Percentiles rank a stretch among this genome's conserved stretches.
phyloP scores from a whole-genome alignment of 2,888 invertebrate species.

The Chloroclystis v-ata region DNA sequence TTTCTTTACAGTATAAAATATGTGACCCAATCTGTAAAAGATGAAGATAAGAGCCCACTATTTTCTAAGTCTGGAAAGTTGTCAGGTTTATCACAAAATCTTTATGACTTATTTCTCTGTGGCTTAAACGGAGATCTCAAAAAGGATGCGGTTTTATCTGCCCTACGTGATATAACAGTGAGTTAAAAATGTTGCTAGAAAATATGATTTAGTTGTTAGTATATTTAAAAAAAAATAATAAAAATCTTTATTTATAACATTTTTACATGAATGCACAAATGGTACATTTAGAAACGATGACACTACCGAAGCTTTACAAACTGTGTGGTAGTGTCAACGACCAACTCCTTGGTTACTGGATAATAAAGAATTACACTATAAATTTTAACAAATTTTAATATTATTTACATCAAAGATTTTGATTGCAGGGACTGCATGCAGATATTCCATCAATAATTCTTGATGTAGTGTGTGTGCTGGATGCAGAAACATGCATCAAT shows the following conservation, averaged over 20 bases:
- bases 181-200: constrained; percentile 39
- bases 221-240: too few species aligned
- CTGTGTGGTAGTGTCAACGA: too few species aligned
- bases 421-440: constrained; percentile 82
- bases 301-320: too few species aligned
- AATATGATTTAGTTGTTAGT: background rate
- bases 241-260: too few species aligned
- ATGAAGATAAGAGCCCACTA: constrained; percentile 80
- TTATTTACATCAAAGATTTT: background rate
- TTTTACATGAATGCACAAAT: too few species aligned
- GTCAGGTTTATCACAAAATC: constrained; percentile 82
- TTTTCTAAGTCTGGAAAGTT: constrained; percentile 80
- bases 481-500: constrained; percentile 87
- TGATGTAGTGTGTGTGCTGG: constrained; percentile 90
- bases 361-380: too few species aligned
- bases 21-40: constrained; percentile 81
- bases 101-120: constrained; percentile 89
- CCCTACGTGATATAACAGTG: constrained; percentile 87
- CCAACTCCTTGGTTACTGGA: too few species aligned
- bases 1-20: constrained; percentile 80
- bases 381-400: constrained; percentile 26
- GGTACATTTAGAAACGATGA: too few species aligned
- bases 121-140: constrained; percentile 87
- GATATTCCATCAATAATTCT: constrained; percentile 90
- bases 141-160: constrained; percentile 85